A percentile compares a stretch with the other conserved stretches of the same genome.
Conservation (phyloP, 1,140 invertebrate genomes). For the Bicyclus anynana region DNA sequence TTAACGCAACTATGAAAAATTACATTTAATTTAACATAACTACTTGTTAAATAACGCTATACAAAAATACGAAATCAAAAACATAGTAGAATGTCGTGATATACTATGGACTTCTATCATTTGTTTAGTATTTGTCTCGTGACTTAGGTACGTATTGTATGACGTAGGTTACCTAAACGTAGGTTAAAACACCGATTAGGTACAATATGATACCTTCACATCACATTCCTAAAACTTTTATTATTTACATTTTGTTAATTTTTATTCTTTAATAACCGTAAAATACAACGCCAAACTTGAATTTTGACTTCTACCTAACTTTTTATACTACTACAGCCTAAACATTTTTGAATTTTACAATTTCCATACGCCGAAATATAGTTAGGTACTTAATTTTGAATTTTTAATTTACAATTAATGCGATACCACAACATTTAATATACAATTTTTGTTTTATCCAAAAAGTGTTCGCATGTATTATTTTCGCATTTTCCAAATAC, state of each 20-base stretch:
- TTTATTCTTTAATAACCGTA: slow-evolving; percentile 22
- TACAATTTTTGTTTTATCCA: slow-evolving; percentile 25
- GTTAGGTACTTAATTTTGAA: slow-evolving; percentile 40
- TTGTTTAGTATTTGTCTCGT: slow-evolving; percentile 15
- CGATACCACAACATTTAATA: slow-evolving; percentile 22
- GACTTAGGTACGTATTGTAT: slow-evolving; percentile 29
- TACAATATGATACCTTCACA: slow-evolving; percentile 39
- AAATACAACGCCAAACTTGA: slow-evolving; percentile 60
- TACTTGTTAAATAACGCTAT: slow-evolving; percentile 51
- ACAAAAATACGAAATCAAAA: slow-evolving; percentile 46
- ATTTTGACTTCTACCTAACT: slow-evolving; percentile 60
- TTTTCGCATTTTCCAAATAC: slow-evolving; percentile 26
- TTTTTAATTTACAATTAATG: slow-evolving; percentile 29
- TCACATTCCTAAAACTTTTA: slow-evolving; percentile 60
- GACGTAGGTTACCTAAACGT: slow-evolving; percentile 37
- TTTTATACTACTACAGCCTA: slow-evolving; percentile 56
- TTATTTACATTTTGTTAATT: slow-evolving; percentile 54
- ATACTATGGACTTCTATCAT: slow-evolving; percentile 18
- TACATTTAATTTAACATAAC: slow-evolving; percentile 44
- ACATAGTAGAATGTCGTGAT: slow-evolving; percentile 33
- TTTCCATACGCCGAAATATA: slow-evolving; percentile 60
- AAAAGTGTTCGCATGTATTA: slow-evolving; percentile 33
- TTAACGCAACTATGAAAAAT: slow-evolving; percentile 34
- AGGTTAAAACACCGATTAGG: slow-evolving; percentile 59
- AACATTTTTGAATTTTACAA: slow-evolving; percentile 61